Evolutionary conservation across 2,888 invertebrate species (phyloP), one percentile per base, ranked within the genome.

Genomic region (Mamestra brassicae): DNA sequence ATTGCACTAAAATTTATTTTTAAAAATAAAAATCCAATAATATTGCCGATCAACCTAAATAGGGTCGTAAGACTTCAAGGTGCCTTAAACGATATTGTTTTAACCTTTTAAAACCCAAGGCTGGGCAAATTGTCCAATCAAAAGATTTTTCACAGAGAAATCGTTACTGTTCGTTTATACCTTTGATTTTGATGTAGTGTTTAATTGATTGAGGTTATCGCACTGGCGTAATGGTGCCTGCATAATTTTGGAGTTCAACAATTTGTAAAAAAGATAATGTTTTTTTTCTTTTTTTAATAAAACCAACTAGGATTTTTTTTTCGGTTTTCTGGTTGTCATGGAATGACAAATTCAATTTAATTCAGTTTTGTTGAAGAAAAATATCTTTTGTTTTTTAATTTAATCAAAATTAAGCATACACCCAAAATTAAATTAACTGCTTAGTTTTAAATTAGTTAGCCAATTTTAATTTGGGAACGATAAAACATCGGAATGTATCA

Each of bases 81-180:
- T 93, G 91, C 90, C 93, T 90, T 83, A 85, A 78, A 83, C 82
- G 78, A 86, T 87, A 87, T 86, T 85, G 66, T 81, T 78, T 74
- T 89, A 91, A 92, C 93, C 92, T 92, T 91, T 89, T 83, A 81
- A 86, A 88, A 83, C 71, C 83, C 88, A 92, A 91, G 92, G 92
- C 88, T 89, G 87, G 74, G 60, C 85, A 83, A 89, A 91, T 90
- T 90, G 88, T 87, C 88, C 90, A 92, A 93, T 93, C 90, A 92
- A 90, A 90, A 88, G 86, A 92, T 93, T 91, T 91, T 90, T 87
- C 88, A 88, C 87, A 86, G 87, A 87, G 74, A 76, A 83, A 87
- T 85, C 80, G 62, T 83, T 87, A 76, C 81, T 86, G 77, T 85
- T 76, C 76, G 73, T 85, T 85, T 86, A 84, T 80, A 82, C 78